A percentile compares a stretch with the other conserved stretches of the same genome.
phyloP scores from a whole-genome alignment of 2,888 invertebrate genomes.

The Stenotaenia linearis region DNA sequence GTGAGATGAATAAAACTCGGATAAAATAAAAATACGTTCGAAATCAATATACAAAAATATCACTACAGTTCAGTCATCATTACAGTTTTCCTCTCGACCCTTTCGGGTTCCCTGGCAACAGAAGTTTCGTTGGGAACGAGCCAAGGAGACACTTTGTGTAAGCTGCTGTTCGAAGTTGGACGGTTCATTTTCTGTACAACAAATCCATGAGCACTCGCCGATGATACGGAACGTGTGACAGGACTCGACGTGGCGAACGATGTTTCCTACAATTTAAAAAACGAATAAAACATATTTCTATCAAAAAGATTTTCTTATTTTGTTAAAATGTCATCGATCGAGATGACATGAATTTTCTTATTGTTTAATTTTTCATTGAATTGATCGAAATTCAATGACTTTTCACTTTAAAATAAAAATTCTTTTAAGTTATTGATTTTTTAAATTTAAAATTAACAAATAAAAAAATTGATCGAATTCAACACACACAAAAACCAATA shows the following conservation, averaged over 20 bases:
- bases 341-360: too few relatives aligned
- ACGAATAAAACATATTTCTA: neutral
- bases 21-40: neutral
- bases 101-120: slow-evolving; percentile 36
- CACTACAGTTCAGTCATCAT: slow-evolving; percentile 41
- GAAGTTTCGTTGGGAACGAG: slow-evolving; percentile 33
- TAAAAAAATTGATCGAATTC: too few relatives aligned
- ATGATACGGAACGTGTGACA: slow-evolving; percentile 40
- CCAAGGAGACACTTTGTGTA: slow-evolving; percentile 38
- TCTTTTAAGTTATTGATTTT: too few relatives aligned
- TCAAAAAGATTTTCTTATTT: too few relatives aligned
- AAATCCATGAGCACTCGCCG: slow-evolving; percentile 38
- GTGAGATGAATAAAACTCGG: too few relatives aligned
- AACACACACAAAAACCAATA: too few relatives aligned
- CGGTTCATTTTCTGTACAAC: slow-evolving; percentile 38
- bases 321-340: too few relatives aligned
- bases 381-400: too few relatives aligned
- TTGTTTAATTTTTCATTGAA: too few relatives aligned
- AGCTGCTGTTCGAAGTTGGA: slow-evolving; percentile 31
- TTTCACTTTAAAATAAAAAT: too few relatives aligned
- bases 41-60: neutral
- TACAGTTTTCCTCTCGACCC: slow-evolving; percentile 38
- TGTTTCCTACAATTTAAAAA: slow-evolving; percentile 39
- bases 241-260: slow-evolving; percentile 41
- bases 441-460: too few relatives aligned